Base-by-base conservation (phyloP, 35 echinoderm and acorn worm genomes). In the Stichopus chloronotus region DNA sequence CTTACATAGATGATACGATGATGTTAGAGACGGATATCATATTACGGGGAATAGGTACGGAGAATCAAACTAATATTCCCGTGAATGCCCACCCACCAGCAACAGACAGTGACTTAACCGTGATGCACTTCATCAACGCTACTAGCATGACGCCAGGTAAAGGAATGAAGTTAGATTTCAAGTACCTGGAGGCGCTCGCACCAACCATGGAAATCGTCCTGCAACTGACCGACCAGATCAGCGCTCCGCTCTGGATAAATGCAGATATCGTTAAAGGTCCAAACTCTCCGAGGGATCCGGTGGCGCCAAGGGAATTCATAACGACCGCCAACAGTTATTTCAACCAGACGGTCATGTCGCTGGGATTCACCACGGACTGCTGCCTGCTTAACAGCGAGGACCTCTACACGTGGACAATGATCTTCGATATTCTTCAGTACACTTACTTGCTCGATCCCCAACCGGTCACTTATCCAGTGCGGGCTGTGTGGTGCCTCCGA, bases 121-220 rank as follows among this genome's bases (percentile, higher is more conserved):
- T 88, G 52, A 72, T 90, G 63, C 78, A 96, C 19, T 94, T 80
- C 19, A 69, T 96, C 17, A 65, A 96, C 55, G 55, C 59, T 14
- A 91, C 92, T 19, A 96, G 80, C 11, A 22, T 87, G 53, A 85
- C 88, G 10, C 10, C 91, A 24, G 57, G 89, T 14, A 96, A 94
- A 78, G 95, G 95, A n/a, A 95, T 95, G 94, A 96, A 96, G 87
- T 81, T 94, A 17, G 95, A 94, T 22, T 94, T 96, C 68, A 96
- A 96, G 69, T 91, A 90, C 56, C 4, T 96, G 4, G 92, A 96
- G 88, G 95, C 95, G 14, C 78, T 96, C 5, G 88, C 57, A 24
- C 92, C 92, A 16, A 91, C 95, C 5, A 92, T 96, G 88, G 6
- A 94, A 20, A 78, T 94, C n/a, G 76, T 96, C 19, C 17, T 84